Base-by-base conservation (phyloP, 2,888 invertebrate species). In the Stegophylla sp. region DNA sequence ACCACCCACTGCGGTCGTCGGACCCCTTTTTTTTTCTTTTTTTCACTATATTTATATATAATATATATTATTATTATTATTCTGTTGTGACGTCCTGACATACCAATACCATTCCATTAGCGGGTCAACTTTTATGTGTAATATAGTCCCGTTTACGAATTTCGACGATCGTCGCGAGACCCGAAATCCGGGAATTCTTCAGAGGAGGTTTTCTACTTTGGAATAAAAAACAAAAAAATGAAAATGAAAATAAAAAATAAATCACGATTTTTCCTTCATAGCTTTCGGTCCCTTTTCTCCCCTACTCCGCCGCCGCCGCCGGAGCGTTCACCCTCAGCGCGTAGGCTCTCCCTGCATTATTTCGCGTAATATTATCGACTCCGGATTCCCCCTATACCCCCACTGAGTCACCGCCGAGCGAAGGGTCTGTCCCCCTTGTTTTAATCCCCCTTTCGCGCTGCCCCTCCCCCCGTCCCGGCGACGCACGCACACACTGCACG, bases 391-490 rank as follows among this genome's bases (percentile, higher is more conserved):
- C 79, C 79, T 71, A 61, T 79, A 69, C 79, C 79, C 79, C 79
- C 79, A 79, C 79, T 79, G 79, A 79, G 79, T 79, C 79, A 79
- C 69, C 69, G 20, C 69, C 69, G 20, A 26, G 69, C 51, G 48
- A 69, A 79, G 79, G 79, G 79, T 79, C 69, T 23, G 79, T 69
- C 79, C 79, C 79, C 79, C 79, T 79, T 48, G 79, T 79, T 79
- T 79, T 79, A 79, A 79, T 79, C 79, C 79, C 79, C 79, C 79
- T 79, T 79, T 79, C 34, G 34, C 20, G 79, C 79, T 71, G 59
- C 61, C 59, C 56, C 69, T 61, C 79, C 69, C 61, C 79, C 15
- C 79, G 15, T 61, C 79, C 69, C 61, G 69, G 10, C 79, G 15
- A 1, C 53, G 20, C 64, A 34, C 28, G 26, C 41, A 53, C 76